Evolutionary conservation across 1,140 invertebrate genomes (phyloP).

Genomic region (Lanistes nyassanus): DNA sequence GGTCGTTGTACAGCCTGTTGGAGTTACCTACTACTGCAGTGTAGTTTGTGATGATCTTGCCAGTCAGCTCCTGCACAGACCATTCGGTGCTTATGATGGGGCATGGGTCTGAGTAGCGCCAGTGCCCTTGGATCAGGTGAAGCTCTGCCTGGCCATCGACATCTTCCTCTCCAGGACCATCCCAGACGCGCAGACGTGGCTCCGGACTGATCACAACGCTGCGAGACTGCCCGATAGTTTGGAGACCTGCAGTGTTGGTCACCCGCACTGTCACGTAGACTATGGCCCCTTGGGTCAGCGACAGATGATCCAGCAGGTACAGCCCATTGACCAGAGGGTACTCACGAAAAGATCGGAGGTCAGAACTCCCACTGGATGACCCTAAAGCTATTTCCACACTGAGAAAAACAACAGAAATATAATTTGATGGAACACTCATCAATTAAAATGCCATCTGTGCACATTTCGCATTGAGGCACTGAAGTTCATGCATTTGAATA

Average conservation of each 20-base stretch:
- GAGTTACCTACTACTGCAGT: conserved; percentile 10
- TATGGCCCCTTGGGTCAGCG: conserved; percentile 21
- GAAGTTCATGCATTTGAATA: background rate
- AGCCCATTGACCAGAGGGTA: conserved; percentile 4
- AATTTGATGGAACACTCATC: background rate
- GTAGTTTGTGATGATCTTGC: conserved; percentile 32
- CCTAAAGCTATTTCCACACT: conserved; percentile 33
- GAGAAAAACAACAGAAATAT: background rate
- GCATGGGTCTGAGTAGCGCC: conserved; percentile 33
- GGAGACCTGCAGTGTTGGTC: conserved; percentile 42
- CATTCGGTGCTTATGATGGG: conserved; percentile 28
- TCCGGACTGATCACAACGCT: conserved; percentile 34
- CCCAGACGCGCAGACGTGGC: conserved; percentile 33
- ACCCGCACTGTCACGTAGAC: conserved; percentile 33
- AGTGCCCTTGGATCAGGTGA: conserved; percentile 28
- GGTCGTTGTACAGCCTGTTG: conserved; percentile 35
- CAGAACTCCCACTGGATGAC: conserved; percentile 1
- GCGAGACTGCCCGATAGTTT: conserved; percentile 22
- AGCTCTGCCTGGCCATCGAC: conserved; percentile 32
- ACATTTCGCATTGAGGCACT: background rate
- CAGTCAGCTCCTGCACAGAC: conserved; percentile 25
- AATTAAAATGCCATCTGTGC: too few relatives aligned
- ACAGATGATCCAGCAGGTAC: conserved; percentile 24
- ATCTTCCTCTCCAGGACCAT: conserved; percentile 29
- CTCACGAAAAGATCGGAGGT: conserved; percentile 22